phyloP scores from a whole-genome alignment of 2,888 invertebrate genomes.

The Drepana falcataria region DNA sequence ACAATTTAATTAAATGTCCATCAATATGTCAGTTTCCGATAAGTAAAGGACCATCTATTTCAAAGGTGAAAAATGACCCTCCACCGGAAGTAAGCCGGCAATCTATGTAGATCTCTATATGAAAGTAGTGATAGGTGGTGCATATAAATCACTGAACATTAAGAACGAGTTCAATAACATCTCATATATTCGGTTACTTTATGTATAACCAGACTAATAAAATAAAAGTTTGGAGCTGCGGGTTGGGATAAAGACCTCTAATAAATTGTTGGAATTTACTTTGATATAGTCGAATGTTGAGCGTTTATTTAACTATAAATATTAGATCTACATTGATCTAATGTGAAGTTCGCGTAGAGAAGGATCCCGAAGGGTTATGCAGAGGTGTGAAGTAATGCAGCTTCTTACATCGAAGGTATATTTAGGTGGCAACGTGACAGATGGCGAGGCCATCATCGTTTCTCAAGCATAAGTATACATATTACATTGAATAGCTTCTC shows the following conservation, averaged over 20 bases:
- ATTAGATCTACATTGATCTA: neutral
- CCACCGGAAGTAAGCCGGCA: constrained; percentile 1
- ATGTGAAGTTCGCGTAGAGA: too few species aligned
- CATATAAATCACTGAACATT: constrained; percentile 23
- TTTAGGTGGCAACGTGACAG: too few species aligned
- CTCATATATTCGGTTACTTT: neutral
- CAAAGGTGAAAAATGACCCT: constrained; percentile 19
- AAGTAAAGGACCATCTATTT: constrained; percentile 37
- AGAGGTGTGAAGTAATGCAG: too few species aligned
- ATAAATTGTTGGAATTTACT: constrained; percentile 1
- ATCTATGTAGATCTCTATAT: neutral
- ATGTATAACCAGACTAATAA: neutral
- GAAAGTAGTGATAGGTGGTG: constrained; percentile 6
- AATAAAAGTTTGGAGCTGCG: neutral
- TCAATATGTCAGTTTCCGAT: constrained; percentile 36
- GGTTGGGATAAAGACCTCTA: neutral
- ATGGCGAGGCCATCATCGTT: too few species aligned
- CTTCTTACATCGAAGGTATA: too few species aligned
- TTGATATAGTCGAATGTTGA: neutral
- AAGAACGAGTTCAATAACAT: neutral
- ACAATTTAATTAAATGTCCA: constrained; percentile 41
- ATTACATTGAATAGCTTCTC: too few species aligned
- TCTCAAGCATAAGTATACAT: too few species aligned
- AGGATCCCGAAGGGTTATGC: too few species aligned
- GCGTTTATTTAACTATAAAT: neutral